Base-by-base conservation (phyloP, 2,797 vertebrate species). In the Pelodytes ibericus region DNA sequence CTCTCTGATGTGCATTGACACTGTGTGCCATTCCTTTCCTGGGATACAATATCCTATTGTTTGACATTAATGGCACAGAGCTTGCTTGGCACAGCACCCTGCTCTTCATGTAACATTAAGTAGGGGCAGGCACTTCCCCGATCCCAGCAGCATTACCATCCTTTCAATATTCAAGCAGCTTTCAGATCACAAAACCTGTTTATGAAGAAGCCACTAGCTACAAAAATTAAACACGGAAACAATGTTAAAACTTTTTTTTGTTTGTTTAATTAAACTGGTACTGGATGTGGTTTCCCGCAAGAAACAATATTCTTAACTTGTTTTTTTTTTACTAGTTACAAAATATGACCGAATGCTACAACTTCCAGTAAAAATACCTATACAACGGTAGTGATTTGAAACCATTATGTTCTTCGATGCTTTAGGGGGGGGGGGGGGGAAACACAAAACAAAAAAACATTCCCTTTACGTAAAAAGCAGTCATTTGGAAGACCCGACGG, bases 401-500 rank as follows among this genome's bases (percentile, higher is more conserved):
- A 69, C 27, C n/a, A 79, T 71, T 80, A 53, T 79, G 82, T 84
- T 81, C 47, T 85, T 79, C 27, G 4, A 22, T 27, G 13, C n/a
- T n/a, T n/a, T 57, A 74, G 63, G 60, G 51, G 47, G 22, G 53
- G 18, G 25, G 33, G 22, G n/a, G n/a, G n/a, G n/a, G n/a, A 3
- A 16, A 7, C 15, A 8, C 36, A 13, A 36, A 13, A 36, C 6
- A 39, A 2, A 2, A 39, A 39, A 39, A 39, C 8, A 53, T 83
- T 87, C 84, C 87, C 87, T 85, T 84, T 80, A 6, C 74, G 39
- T 60, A 78, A 81, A 65, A 71, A 86, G 83, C 82, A 51, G 4
- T 41, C 24, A 20, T 58, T 80, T 86, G 88, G 88, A 89, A 89
- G 87, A 87, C 85, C 80, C 72, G 83, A 49, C 71, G 44, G 66